Conservation (phyloP, 2,797 vertebrate species). For the Tokudaia tokunoshimensis region DNA sequence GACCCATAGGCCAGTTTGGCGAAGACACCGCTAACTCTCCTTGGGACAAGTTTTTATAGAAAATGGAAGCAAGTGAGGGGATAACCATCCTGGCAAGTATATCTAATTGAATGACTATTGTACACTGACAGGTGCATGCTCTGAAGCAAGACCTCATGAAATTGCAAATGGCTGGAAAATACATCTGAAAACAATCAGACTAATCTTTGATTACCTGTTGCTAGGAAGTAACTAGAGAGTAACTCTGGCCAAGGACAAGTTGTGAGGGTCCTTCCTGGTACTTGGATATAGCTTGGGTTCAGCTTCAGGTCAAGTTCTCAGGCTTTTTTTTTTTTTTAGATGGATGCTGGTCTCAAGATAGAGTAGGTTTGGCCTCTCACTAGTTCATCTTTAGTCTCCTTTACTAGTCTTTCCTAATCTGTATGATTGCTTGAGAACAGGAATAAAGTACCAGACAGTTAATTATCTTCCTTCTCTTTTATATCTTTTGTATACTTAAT, state of each 20-base stretch:
- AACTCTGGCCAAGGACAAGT: background rate
- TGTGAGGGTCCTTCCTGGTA: background rate
- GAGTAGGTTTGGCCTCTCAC: background rate
- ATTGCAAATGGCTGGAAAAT: background rate
- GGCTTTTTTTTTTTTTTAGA: background rate
- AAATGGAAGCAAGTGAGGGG: background rate
- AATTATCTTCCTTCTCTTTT: background rate
- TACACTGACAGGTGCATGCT: background rate
- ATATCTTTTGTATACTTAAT: constrained; percentile 2
- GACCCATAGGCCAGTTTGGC: background rate
- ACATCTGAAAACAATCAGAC: background rate
- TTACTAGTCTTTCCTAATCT: background rate
- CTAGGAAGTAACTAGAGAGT: background rate
- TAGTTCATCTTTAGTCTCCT: background rate
- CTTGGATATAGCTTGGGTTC: background rate
- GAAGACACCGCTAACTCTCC: background rate
- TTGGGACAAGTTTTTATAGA: background rate
- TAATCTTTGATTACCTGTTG: background rate
- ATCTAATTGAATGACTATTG: background rate
- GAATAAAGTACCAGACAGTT: background rate
- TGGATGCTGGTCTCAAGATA: background rate
- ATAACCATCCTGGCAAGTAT: background rate
- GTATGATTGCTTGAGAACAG: background rate
- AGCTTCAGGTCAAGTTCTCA: background rate
- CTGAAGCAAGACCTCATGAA: background rate